Evolutionary conservation across 2,113 vertebrate genomes (phyloP).

Genomic region (Brachypodius melanocephalos): DNA sequence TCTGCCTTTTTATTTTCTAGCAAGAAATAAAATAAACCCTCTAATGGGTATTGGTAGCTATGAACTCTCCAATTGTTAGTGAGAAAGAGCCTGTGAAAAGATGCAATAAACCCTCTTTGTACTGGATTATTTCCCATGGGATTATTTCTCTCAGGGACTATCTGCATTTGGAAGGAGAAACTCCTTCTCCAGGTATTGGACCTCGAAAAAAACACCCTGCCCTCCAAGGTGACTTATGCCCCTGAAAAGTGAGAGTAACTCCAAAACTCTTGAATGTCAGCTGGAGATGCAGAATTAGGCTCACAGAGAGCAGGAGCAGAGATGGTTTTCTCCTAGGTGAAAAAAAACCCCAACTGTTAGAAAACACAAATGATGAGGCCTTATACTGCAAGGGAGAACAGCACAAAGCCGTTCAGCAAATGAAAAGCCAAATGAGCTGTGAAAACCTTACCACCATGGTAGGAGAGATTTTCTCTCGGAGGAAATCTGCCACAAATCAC

Average conservation of each 20-base stretch:
- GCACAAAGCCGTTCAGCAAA: slow-evolving; percentile 27
- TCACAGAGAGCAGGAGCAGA: background rate
- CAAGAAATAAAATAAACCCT: slow-evolving; percentile 56
- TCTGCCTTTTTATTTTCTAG: slow-evolving; percentile 51
- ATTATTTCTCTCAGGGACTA: slow-evolving; percentile 17
- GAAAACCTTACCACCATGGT: background rate
- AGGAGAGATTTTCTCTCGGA: slow-evolving; percentile 41
- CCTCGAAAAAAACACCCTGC: background rate
- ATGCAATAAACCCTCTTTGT: slow-evolving; percentile 16
- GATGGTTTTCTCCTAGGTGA: background rate
- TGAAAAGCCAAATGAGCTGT: slow-evolving; percentile 48
- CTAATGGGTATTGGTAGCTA: slow-evolving; percentile 58
- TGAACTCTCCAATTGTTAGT: slow-evolving; percentile 37
- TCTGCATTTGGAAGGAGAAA: background rate
- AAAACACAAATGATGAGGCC: slow-evolving; percentile 4
- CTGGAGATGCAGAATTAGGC: background rate
- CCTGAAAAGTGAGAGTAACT: background rate
- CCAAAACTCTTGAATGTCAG: background rate
- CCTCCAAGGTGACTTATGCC: background rate
- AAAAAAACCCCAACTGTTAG: background rate
- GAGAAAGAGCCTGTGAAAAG: slow-evolving; percentile 34
- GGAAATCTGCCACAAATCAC: slow-evolving; percentile 37
- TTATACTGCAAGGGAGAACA: slow-evolving; percentile 11
- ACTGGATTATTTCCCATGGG: slow-evolving; percentile 33
- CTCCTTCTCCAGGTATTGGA: background rate